Base-by-base conservation (phyloP, 2,888 invertebrate genomes). In the Microplitis manilae region DNA sequence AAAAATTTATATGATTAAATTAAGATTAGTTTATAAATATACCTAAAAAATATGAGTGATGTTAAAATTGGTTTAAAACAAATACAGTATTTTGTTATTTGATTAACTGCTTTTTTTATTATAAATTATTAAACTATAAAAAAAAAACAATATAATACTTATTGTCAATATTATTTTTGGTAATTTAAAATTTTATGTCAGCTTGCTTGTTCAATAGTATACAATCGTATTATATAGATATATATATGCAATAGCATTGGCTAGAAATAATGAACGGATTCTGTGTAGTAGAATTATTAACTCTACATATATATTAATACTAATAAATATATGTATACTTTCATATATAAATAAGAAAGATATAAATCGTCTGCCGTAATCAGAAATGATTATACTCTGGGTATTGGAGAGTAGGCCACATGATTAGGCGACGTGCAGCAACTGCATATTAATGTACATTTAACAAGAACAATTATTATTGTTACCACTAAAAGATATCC, bases 401-500 rank as follows among this genome's bases (percentile, higher is more conserved):
- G 85, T 73, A 88, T 81, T 65, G 86, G 86, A 76, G 77, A 84
- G 73, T 89, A 89, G 73, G 83, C 79, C 71, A 83, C 81, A 39
- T 87, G 85, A 73, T 79, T 81, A 13, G 77, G 72, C 17, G 83
- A 84, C 41, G 83, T 79, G 74, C 86, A 86, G 71, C 81, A 86
- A 74, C 82, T 82, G 62, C 85, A 87, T 68, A 86, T 77, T 72
- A 81, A 81, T 40, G 77, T 83, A 68, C 84, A 84, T 77, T 83
- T 69, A 62, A 79, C 81, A 78, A 87, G 83, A 67, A 89, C 75
- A 39, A 90, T 77, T 73, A 88, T 82, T 72, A 87, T 81, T 60
- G 84, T 79, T 76, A 89, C 82, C 62, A 92, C 84, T 4, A 88
- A 85, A 72, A 92, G 81, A 83, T 95, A 95, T 69, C 91, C 85